Evolutionary conservation across 2,888 invertebrate species (phyloP), one percentile per base, ranked within the genome.

Genomic region (Heterodera filipjevi): DNA sequence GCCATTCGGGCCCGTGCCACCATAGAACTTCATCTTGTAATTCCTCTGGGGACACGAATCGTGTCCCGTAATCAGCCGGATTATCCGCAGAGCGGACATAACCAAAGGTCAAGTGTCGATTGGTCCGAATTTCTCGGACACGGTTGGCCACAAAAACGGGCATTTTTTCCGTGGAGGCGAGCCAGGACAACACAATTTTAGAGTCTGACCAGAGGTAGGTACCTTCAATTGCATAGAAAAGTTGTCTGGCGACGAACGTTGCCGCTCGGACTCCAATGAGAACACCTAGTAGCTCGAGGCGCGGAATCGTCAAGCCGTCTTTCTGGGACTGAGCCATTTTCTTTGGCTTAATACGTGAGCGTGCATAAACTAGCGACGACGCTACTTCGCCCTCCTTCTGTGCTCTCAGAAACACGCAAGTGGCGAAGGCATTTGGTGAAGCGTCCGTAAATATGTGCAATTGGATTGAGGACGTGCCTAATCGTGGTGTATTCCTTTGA

Each of bases 361-460:
- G 49, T 0, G 79, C 53, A 27, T 64, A 70, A 19, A 79, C 19
- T 14, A 82, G 32, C 10, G 53, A 16, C 19, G 46, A 32, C 5
- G 27, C 1, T 3, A 30, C 14, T 66, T 64, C 30, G n/a, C 35
- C 12, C 2, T 6, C 46, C n/a, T 12, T 59, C 39, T 22, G 14
- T 32, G 78, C 81, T 44, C 76, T 6, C 14, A 80, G 8, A 71
- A 77, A 81, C 35, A 72, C 72, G 3, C 22, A 33, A 6, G 77
- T 68, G 1, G 68, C 77, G 16, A 70, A 81, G 1, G 80, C 81
- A 10, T 77, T 39, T 1, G 66, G 46, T 2, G 81, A 81, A 19
- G 80, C 80, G 27, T 81, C 81, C 12, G 49, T 46, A 64, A 81
- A 81, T 1, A 75, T 46, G 30, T 80, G 80, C 0, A 81, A 16